phyloP scores from a whole-genome alignment of 2,113 vertebrate species.

The Mirza zaza region DNA sequence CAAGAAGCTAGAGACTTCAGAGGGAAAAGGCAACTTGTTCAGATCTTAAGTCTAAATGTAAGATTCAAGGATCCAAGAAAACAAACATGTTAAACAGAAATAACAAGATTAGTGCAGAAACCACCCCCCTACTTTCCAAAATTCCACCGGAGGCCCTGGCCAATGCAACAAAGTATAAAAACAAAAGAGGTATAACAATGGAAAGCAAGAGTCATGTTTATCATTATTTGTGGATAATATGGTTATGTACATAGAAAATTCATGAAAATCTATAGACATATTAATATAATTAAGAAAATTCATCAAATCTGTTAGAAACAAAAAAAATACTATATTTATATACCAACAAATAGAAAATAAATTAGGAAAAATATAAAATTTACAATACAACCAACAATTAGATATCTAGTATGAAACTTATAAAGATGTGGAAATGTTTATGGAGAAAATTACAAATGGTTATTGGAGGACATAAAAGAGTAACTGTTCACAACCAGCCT shows the following conservation, averaged over 20 bases:
- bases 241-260: background rate
- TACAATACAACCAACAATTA: background rate
- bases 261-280: background rate
- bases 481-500: too few relatives aligned
- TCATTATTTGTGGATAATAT: background rate
- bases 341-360: background rate
- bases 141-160: background rate
- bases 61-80: background rate
- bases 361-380: background rate
- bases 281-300: background rate
- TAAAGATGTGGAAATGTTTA: background rate
- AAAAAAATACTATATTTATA: background rate
- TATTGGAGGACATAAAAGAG: background rate
- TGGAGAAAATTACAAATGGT: background rate
- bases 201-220: background rate
- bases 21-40: background rate
- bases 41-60: background rate
- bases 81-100: background rate
- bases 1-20: background rate
- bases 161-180: background rate
- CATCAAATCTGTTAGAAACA: background rate
- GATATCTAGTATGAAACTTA: background rate
- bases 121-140: background rate
- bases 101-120: background rate
- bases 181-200: background rate